A percentile compares a stretch with the other conserved stretches of the same genome.
Conservation (phyloP, 2,888 invertebrate genomes). For the Orthosia incerta region DNA sequence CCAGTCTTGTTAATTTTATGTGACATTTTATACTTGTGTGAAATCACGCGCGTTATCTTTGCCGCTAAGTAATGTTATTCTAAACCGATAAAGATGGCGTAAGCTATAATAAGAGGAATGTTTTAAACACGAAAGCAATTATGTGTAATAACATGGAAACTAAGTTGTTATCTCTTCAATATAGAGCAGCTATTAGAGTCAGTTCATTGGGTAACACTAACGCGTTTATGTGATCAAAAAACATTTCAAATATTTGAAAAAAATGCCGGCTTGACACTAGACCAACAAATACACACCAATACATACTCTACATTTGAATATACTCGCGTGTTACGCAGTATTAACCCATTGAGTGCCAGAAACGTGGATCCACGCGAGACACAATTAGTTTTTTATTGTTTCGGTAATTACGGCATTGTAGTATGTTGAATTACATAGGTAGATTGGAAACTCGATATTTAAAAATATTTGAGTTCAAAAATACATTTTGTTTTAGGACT, state of each 20-base stretch:
- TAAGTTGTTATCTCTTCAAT: neutral
- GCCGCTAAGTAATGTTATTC: neutral
- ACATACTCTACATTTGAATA: no score
- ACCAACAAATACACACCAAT: no score
- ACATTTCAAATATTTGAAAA: neutral
- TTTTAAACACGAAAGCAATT: neutral
- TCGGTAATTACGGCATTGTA: no score
- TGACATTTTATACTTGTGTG: conserved; percentile 14
- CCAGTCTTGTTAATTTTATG: conserved; percentile 49
- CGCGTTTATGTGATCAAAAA: neutral
- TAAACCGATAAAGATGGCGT: no score
- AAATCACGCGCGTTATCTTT: conserved; percentile 18
- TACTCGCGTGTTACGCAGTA: no score
- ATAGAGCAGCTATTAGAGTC: neutral
- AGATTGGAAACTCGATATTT: no score
- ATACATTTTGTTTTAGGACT: no score
- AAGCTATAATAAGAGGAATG: neutral
- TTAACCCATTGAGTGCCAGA: no score
- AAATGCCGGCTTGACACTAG: neutral
- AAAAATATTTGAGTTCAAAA: no score
- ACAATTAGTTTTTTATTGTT: no score
- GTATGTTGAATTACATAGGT: no score
- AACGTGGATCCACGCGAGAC: no score
- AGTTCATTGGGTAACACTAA: neutral
- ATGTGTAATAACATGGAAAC: neutral